Evolutionary conservation across 2,888 invertebrate species (phyloP).

Genomic region (Antheraea yamamai): DNA sequence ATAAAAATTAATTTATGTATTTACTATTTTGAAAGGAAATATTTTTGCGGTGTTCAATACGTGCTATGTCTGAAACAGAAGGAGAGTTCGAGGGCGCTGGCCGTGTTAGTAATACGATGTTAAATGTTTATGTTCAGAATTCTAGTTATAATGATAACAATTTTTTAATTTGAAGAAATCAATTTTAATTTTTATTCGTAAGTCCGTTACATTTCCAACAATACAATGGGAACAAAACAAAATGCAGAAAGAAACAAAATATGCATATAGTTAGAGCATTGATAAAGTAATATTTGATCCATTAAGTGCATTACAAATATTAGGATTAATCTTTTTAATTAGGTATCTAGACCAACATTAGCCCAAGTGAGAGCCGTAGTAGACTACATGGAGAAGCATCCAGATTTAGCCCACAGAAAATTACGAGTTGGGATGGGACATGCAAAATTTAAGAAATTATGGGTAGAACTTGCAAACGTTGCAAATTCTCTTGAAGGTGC

Average conservation of each 20-base stretch:
- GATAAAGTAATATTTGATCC: not conserved
- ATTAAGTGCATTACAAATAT: not conserved
- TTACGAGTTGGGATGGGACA: slow-evolving; percentile 53
- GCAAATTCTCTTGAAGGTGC: slow-evolving; percentile 61
- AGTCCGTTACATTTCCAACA: not conserved
- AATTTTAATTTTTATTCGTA: too few relatives aligned
- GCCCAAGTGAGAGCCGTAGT: slow-evolving; percentile 62
- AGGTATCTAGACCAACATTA: slow-evolving; percentile 61
- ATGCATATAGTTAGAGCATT: not conserved
- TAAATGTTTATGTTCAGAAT: not conserved
- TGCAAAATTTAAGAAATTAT: slow-evolving; percentile 58
- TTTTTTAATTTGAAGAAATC: too few relatives aligned
- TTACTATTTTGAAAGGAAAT: not conserved
- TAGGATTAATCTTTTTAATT: not conserved
- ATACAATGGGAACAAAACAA: not conserved
- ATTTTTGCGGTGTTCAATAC: not conserved
- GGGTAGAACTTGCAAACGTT: slow-evolving; percentile 58
- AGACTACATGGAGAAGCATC: slow-evolving; percentile 64
- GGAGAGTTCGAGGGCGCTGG: slow-evolving; percentile 16
- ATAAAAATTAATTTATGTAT: too few relatives aligned
- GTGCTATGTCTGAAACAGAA: slow-evolving; percentile 19
- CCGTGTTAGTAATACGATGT: slow-evolving; percentile 5
- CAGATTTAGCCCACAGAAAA: slow-evolving; percentile 59
- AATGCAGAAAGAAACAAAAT: not conserved
- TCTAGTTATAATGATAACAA: not conserved